These are phyloP conservation scores for Marcusenius ussheri DNA, from an alignment of 2,113 vertebrate genomes.

Conservation along the genomic window DNA sequence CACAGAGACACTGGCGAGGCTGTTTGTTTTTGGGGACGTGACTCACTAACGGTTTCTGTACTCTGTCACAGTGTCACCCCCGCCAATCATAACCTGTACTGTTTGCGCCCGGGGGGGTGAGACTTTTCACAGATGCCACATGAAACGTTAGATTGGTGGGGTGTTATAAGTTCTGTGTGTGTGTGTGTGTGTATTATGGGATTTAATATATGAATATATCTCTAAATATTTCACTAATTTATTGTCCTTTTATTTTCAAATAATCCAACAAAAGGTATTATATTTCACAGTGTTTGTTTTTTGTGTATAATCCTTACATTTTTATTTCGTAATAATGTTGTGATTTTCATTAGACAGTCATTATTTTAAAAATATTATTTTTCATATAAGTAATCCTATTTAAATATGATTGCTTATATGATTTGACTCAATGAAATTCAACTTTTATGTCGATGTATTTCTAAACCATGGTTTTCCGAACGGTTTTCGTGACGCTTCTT, in stretches of 20 bases:
- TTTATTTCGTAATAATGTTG: background rate
- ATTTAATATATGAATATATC: background rate
- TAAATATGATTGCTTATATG: background rate
- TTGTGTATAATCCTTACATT: background rate
- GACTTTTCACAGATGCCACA: background rate
- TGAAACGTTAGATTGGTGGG: background rate
- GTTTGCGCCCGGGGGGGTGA: background rate
- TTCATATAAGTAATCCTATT: background rate
- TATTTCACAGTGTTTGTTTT: background rate
- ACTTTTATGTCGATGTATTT: background rate
- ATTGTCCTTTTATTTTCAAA: background rate
- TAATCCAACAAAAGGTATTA: background rate
- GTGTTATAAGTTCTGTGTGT: background rate
- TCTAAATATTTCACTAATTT: background rate
- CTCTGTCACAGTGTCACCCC: background rate
- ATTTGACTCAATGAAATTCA: background rate
- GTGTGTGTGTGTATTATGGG: background rate
- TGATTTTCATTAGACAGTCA: background rate
- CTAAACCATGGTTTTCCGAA: background rate
- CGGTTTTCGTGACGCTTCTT: background rate
- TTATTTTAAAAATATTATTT: background rate
- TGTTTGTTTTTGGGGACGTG: background rate
- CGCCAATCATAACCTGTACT: background rate
- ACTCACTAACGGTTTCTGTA: background rate
- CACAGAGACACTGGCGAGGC: background rate